Conservation (phyloP, 2,113 vertebrate species). For the Anolis carolinensis region DNA sequence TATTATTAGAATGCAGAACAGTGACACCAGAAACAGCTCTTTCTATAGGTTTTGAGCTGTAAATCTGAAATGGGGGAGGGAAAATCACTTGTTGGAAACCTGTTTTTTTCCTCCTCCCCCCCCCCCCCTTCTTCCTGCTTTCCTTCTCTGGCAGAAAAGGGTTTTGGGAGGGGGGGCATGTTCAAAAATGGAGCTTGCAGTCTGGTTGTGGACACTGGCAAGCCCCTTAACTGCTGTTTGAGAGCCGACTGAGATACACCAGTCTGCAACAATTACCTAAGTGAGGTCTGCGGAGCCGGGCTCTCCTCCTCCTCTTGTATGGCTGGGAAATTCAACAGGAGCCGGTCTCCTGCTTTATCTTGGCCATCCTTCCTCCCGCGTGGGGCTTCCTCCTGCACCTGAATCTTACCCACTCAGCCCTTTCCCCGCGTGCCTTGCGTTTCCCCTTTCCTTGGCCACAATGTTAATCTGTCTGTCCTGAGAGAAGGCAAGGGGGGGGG, state of each 20-base stretch:
- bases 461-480: no score
- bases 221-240: constrained; percentile 61
- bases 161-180: neutral
- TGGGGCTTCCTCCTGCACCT: neutral
- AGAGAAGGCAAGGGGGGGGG: neutral
- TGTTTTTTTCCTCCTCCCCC: no score
- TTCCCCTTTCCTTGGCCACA: no score
- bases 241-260: constrained; percentile 55
- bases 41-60: no score
- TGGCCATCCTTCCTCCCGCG: no score
- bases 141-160: neutral
- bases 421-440: fast-evolving
- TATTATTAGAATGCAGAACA: no score
- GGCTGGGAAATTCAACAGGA: constrained; percentile 64
- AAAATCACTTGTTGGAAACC: neutral
- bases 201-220: constrained; percentile 44
- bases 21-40: no score
- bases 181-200: constrained; percentile 10
- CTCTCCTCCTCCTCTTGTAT: neutral
- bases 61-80: no score
- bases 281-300: constrained; percentile 44
- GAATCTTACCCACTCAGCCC: neutral
- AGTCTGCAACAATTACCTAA: constrained; percentile 66
- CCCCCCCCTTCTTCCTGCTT: neutral
- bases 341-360: neutral